Evolutionary conservation across 2,888 invertebrate species (phyloP), one percentile per base, ranked within the genome.

Genomic region (Chalcis sispes): DNA sequence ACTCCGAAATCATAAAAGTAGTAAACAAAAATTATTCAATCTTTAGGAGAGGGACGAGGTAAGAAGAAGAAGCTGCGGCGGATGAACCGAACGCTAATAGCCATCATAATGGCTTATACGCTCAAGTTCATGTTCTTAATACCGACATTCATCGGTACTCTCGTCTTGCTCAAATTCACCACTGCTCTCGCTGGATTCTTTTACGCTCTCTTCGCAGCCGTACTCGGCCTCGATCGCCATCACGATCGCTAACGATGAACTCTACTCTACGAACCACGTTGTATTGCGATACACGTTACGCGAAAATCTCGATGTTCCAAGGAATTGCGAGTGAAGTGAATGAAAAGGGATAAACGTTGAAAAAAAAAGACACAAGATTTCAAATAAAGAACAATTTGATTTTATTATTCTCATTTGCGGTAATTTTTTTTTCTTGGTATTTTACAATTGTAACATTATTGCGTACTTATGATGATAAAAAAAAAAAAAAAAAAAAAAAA

Each of bases 151-250:
- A 91, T 95, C 79, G 94, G 94, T 66, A 91, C 91, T 4, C 88
- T 95, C 25, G 89, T 95, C 1, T 89, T 96, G 8, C 87, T 96
- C 62, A 93, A 94, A 3, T 95, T 94, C 77, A 93, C 95, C 0
- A 95, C 95, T 0, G 94, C 95, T 20, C 87, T 96, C 75, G 96
- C 95, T 23, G 96, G 96, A 79, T 96, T 96, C 89, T 96, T 96
- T 90, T 96, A 96, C 86, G 95, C 96, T 0, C 89, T 96, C 15
- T 96, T 96, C 83, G 94, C 95, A 65, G 95, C 95, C 1, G 94
- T 94, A 3, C 93, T 96, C 91, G 95, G 94, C 71, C 89, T 95
- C 78, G 95, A 87, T 20, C 72, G 64, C 8, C 72, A 65, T 7
- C 54, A 58, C 1, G 27, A 62, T n/a, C 64, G 64, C 50, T 72